A percentile compares a stretch with the other conserved stretches of the same genome.
These are phyloP conservation scores for Aptenodytes forsteri DNA, from an alignment of 2,113 vertebrate genomes.

Conservation along the genomic window DNA sequence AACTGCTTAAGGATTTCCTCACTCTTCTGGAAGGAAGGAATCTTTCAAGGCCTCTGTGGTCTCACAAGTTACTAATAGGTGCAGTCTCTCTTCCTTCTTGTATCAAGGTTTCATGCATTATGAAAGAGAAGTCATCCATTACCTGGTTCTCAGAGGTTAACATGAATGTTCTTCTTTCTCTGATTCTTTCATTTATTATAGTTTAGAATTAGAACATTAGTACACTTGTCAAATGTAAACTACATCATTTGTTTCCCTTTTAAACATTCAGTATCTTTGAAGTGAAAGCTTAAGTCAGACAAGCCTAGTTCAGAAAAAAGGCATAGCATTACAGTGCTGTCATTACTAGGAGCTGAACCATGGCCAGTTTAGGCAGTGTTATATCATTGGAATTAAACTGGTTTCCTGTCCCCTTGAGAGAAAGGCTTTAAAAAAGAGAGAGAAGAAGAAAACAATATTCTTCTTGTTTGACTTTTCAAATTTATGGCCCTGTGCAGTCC, in stretches of 20 bases:
- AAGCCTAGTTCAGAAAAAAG: not conserved
- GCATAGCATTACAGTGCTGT: slow-evolving; percentile 61
- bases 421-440: slow-evolving; percentile 56
- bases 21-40: not conserved
- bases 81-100: not conserved
- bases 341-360: slow-evolving; percentile 55
- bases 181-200: not conserved
- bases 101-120: not conserved
- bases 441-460: slow-evolving; percentile 69
- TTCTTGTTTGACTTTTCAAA: slow-evolving; percentile 43
- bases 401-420: slow-evolving; percentile 68
- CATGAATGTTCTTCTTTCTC: not conserved
- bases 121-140: not conserved
- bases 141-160: not conserved
- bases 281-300: not conserved
- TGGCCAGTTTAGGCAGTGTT: slow-evolving; percentile 55
- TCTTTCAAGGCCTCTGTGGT: not conserved
- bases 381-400: slow-evolving; percentile 67
- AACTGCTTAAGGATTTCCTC: not conserved
- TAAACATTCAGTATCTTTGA: not conserved
- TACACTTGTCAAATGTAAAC: not conserved
- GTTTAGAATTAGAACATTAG: not conserved
- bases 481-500: not conserved
- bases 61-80: not conserved
- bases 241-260: not conserved